A percentile compares a stretch with the other conserved stretches of the same genome.
Conservation (phyloP, 2,797 vertebrate species). For the Glossophaga mutica region DNA sequence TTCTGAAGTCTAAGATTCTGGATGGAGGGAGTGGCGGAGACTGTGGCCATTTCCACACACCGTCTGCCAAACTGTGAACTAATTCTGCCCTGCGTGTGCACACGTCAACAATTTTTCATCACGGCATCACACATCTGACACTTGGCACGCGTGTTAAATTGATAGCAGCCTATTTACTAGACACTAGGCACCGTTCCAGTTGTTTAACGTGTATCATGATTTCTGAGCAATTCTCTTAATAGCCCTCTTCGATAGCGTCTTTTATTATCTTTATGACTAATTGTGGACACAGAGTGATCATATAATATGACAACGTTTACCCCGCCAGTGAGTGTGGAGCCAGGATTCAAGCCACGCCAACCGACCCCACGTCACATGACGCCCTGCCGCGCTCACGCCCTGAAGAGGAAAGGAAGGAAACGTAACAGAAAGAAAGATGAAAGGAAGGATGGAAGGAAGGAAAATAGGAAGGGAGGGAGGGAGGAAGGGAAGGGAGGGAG, state of each 20-base stretch:
- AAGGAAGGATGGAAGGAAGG: neutral
- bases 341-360: neutral
- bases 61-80: neutral
- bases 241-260: neutral
- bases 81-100: neutral
- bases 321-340: neutral
- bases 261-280: neutral
- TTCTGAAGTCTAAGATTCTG: too few relatives aligned
- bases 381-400: neutral
- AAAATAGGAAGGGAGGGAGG: fast-evolving
- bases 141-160: neutral
- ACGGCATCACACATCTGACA: neutral
- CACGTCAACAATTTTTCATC: neutral
- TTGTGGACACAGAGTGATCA: neutral
- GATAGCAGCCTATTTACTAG: neutral
- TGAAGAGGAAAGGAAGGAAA: neutral
- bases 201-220: neutral
- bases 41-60: neutral
- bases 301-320: neutral
- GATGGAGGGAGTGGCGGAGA: fast-evolving
- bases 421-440: neutral
- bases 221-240: neutral
- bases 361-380: neutral
- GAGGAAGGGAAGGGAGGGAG: neutral
- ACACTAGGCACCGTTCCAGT: neutral